phyloP scores from a whole-genome alignment of 2,888 invertebrate species.

The Choristoneura rosaceana region DNA sequence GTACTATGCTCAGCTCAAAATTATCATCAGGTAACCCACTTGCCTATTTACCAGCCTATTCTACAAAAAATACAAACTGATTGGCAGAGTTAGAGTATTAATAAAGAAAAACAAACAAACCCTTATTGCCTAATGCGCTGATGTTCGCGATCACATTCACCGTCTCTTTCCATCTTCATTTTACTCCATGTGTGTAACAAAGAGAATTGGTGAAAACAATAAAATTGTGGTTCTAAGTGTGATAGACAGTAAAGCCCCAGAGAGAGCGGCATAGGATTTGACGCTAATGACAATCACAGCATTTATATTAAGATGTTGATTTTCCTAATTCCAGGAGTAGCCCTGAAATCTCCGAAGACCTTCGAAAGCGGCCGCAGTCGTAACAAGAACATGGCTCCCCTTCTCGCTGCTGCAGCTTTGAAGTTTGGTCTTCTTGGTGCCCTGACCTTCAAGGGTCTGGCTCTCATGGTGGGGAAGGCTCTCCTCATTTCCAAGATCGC shows the following conservation, averaged over 20 bases:
- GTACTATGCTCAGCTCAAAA: too few relatives aligned
- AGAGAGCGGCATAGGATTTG: too few relatives aligned
- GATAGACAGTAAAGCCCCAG: too few relatives aligned
- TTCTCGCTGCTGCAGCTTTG: conserved; percentile 91
- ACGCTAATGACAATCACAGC: neutral
- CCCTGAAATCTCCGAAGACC: conserved; percentile 87
- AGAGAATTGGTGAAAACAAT: neutral
- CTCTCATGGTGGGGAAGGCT: conserved; percentile 93
- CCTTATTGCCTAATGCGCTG: too few relatives aligned
- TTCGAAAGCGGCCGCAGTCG: conserved; percentile 89
- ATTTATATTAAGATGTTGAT: neutral
- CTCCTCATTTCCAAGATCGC: conserved; percentile 94
- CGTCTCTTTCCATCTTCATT: too few relatives aligned
- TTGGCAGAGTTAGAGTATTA: too few relatives aligned
- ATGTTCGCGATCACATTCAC: too few relatives aligned
- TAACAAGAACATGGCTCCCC: conserved; percentile 90
- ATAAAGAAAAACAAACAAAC: too few relatives aligned
- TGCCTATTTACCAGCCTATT: too few relatives aligned
- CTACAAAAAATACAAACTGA: too few relatives aligned
- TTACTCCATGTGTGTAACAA: too few relatives aligned
- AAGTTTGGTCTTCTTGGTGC: conserved; percentile 93
- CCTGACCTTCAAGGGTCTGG: conserved; percentile 92
- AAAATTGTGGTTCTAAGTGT: neutral
- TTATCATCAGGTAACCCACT: too few relatives aligned
- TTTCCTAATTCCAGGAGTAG: conserved; percentile 84